phyloP scores from a whole-genome alignment of 64 coral and sea anemone species.

The Anthopleura sola region DNA sequence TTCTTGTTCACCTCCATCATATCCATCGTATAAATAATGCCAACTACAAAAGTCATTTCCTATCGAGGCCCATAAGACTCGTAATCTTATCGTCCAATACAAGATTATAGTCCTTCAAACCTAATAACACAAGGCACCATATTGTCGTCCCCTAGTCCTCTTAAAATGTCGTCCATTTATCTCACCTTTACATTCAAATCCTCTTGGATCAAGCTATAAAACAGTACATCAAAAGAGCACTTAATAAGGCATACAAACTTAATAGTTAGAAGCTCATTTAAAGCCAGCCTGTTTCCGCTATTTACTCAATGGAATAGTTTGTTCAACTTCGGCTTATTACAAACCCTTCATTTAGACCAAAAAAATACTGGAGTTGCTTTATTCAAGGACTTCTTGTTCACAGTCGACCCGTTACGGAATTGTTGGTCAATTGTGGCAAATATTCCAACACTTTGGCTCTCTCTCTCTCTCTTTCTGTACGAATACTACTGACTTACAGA shows the following conservation, averaged over 20 bases:
- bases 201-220: neutral
- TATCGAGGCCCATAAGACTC: neutral
- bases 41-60: neutral
- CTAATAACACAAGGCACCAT: neutral
- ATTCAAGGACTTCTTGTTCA: neutral
- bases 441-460: too few species aligned
- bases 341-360: neutral
- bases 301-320: neutral
- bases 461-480: too few species aligned
- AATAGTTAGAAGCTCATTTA: too few species aligned
- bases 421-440: too few species aligned
- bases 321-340: neutral
- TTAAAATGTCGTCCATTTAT: neutral
- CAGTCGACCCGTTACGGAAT: neutral
- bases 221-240: neutral
- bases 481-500: too few species aligned
- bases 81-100: neutral
- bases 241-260: neutral
- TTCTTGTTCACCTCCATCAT: too few species aligned
- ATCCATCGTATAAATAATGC: too few species aligned
- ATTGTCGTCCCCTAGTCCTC: neutral
- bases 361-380: neutral
- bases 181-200: neutral
- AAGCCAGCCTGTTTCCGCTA: neutral
- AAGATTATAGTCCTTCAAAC: neutral